Evolutionary conservation across 2,113 vertebrate species (phyloP), one percentile per base, ranked within the genome.

Genomic region (Stictonetta naevosa): DNA sequence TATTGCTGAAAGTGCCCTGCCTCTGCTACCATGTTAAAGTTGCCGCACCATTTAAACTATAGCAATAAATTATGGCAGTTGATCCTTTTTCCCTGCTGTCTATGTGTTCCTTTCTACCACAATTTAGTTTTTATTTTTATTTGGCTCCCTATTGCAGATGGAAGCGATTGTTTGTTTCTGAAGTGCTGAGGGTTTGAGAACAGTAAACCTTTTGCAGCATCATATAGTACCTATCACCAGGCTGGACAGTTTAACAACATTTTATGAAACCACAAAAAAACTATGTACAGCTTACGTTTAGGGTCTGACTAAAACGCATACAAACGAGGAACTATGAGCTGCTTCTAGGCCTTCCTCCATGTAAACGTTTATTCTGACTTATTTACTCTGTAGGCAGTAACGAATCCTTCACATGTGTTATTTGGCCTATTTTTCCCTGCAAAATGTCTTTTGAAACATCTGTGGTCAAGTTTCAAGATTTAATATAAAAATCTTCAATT

Each of bases 181-280:
- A 81, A 93, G 73, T 0, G 2, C 76, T 95, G 63, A 90, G 74
- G 80, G 73, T 96, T 86, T 67, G 80, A 86, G 86, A 88, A 88
- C 48, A 86, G 92, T 90, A 96, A 91, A 96, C 83, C 69, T 91
- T 86, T 90, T 94, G 90, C 73, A 80, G 44, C 62, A 69, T 95
- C 83, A 11, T 95, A 94, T 86, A 95, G 74, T 94, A 93, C 50
- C 82, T 83, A 72, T 75, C 79, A 80, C 29, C 16, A 66, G 64
- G 62, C 86, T 87, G 94, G 90, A 84, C 86, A 88, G 88, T 83
- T 94, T 93, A 96, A 94, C 84, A 94, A 16, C 2, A 1, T 93
- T 95, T 95, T 94, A 95, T 91, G 84, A 96, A 96, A 96, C 79
- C 79, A 84, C 94, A 94, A 88, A 83, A 94, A 94, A 86, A 16